Evolutionary conservation across 2,888 invertebrate genomes (phyloP).

Genomic region (Tupiocoris notatus): DNA sequence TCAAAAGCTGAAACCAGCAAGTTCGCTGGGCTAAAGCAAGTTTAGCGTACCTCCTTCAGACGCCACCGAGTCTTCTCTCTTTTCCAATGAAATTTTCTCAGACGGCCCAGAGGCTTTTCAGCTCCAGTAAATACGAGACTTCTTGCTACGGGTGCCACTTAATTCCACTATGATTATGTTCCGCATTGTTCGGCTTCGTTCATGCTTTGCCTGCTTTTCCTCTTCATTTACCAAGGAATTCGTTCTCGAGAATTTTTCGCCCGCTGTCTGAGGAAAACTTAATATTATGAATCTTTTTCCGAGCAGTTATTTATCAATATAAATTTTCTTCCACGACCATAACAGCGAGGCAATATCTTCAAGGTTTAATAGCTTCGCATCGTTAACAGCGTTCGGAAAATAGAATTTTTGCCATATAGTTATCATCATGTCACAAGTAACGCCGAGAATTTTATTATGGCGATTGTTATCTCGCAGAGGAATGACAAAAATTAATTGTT

Average conservation of each 20-base stretch:
- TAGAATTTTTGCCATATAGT: too few species aligned
- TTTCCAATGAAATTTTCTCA: background rate
- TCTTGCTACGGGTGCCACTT: background rate
- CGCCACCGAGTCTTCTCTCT: background rate
- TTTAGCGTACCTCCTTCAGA: background rate
- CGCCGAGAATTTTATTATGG: too few species aligned
- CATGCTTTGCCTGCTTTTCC: background rate
- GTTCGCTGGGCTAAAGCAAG: background rate
- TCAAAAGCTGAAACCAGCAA: slow-evolving; percentile 6
- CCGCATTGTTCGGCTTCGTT: background rate
- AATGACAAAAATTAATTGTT: too few species aligned
- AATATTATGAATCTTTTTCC: too few species aligned
- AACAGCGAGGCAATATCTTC: too few species aligned
- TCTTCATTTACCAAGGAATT: background rate
- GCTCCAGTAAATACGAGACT: background rate
- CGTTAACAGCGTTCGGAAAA: too few species aligned
- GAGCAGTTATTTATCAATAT: too few species aligned
- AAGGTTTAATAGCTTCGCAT: too few species aligned
- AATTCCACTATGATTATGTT: background rate
- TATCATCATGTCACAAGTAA: too few species aligned
- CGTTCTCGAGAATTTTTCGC: background rate
- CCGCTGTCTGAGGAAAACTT: too few species aligned
- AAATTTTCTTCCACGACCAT: too few species aligned
- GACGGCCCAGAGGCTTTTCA: background rate
- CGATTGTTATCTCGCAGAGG: too few species aligned